Evolutionary conservation across 1,140 invertebrate genomes (phyloP), one percentile per base, ranked within the genome.

Genomic region (Vanessa tameamea): DNA sequence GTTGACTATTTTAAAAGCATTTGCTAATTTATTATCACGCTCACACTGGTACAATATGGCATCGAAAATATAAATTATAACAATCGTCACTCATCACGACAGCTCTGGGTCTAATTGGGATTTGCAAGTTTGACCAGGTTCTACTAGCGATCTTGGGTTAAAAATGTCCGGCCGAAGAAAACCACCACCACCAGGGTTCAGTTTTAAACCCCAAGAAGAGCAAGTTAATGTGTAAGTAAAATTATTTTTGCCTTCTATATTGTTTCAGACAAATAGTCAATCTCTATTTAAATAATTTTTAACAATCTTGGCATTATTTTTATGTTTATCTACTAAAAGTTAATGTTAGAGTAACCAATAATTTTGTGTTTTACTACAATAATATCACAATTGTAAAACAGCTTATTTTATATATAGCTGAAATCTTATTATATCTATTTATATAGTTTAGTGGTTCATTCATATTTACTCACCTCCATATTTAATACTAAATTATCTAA

Each of bases 151-250:
- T 66, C 47, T 50, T 70, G 64, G 55, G n/a, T 59, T 61, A 51
- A 81, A 79, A 59, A 90, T 89, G 87, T 91, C 90, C 51, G 82
- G 82, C 53, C 79, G 85, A 77, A 89, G 79, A 84, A 88, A 86
- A 81, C 82, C 81, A 47, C 84, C 83, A 31, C 87, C 82, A 59
- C 84, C 86, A 37, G 81, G 83, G 20, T 86, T 91, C 31, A 87
- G 75, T 69, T 82, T 92, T 61, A 83, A 86, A 67, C 76, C 78
- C 14, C 81, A 76, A 51, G 82, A 86, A 74, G 85, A 86, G 69
- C 85, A 85, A 82, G 85, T 89, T 43, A 73, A 76, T 67, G 87
- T 92, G 88, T 92, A 79, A 86, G 88, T 87, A 75, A 59, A 70
- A 55, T 57, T 9, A 23, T 23, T 53, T 53, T 9, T 12, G 2